Evolutionary conservation across 2,888 invertebrate genomes (phyloP), one percentile per base, ranked within the genome.

Genomic region (Heliconius aoede): DNA sequence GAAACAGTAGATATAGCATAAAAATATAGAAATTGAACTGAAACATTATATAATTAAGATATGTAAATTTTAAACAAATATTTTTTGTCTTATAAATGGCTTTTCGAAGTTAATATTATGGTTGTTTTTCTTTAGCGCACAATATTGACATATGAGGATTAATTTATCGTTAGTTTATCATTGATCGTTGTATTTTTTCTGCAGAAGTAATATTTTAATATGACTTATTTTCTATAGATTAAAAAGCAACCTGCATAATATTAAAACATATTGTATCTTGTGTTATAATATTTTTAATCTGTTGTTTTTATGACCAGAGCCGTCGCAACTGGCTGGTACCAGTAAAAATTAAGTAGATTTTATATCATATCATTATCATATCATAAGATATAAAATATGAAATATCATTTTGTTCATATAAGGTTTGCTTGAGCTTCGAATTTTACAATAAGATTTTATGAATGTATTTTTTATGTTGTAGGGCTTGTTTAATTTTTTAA

Each of bases 311-410:
- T 82, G 79, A 80, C 74, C 83, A 82, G 85, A 81, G 82, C 86
- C 86, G 85, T 84, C 86, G 85, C 84, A 83, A 85, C 90, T 91
- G 92, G 91, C 90, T 89, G 91, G 90, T 86, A 82, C 91, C 90
- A 91, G 90, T 89, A 55, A 69, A 69, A 26, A 69, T 55, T 69
- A 32, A 69, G 89, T 92, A 93, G 91, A 89, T 91, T 93, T 93
- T 94, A 88, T 92, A 92, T 93, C 94, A 94, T 94, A 94, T 93
- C 94, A 91, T 91, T 92, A 91, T 90, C 92, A 93, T 93, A 93
- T 93, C 92, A 91, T 91, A 89, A 90, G 87, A 80, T 77, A 76
- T 78, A 89, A 87, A 88, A 87, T 84, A 86, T 84, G 85, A 82
- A 77, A 82, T 79, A 82, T 86, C 88, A 86, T 86, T 87, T 85